A percentile compares a stretch with the other conserved stretches of the same genome.
phyloP scores from a whole-genome alignment of 2,113 vertebrate species.

The Charina bottae region DNA sequence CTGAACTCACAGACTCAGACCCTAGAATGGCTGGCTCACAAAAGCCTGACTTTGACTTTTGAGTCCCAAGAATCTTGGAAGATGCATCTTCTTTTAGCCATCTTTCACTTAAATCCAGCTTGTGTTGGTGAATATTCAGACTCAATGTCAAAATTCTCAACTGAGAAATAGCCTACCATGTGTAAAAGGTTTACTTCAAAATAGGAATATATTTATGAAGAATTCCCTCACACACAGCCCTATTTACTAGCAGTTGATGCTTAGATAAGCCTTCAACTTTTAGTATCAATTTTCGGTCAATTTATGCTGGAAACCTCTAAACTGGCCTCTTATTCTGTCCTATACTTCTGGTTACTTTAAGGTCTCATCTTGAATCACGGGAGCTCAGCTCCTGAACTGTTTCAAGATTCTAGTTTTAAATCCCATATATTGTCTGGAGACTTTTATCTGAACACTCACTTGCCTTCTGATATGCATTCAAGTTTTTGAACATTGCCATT shows the following conservation, averaged over 20 bases:
- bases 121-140: too few species aligned
- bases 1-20: too few species aligned
- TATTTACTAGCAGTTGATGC: background rate
- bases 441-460: background rate
- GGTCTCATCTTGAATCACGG: background rate
- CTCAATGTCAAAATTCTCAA: too few species aligned
- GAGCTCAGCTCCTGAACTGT: background rate
- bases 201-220: too few species aligned
- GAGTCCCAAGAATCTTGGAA: too few species aligned
- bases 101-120: too few species aligned
- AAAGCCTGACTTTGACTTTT: too few species aligned
- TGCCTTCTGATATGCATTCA: background rate
- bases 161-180: too few species aligned
- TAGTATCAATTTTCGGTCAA: background rate
- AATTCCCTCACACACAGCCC: too few species aligned
- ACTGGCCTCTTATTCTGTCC: background rate
- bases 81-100: too few species aligned
- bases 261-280: background rate
- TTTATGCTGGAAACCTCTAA: background rate
- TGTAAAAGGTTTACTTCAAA: too few species aligned
- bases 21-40: too few species aligned
- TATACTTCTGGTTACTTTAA: background rate
- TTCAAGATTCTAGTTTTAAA: background rate
- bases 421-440: background rate
- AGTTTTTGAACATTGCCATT: background rate